Conservation (phyloP, 2,888 invertebrate genomes). For the Strigamia crassipes region DNA sequence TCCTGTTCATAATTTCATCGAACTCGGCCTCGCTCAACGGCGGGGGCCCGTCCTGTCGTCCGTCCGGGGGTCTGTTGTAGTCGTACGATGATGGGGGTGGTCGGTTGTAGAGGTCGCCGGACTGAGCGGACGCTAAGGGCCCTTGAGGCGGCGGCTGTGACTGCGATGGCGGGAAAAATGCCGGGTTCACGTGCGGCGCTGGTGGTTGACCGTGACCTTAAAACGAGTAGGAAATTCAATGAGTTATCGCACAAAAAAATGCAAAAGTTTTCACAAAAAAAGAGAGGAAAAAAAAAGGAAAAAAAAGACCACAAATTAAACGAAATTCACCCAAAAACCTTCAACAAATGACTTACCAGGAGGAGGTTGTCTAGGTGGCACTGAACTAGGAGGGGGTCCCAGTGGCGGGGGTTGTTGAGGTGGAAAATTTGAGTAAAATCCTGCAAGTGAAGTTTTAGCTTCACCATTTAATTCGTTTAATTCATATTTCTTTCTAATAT, state of each 20-base stretch:
- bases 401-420: slow-evolving; percentile 53
- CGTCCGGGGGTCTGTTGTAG: slow-evolving; percentile 51
- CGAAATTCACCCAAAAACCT: background rate
- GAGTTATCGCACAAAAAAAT: too few relatives aligned
- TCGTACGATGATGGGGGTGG: slow-evolving; percentile 55
- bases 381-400: slow-evolving; percentile 51
- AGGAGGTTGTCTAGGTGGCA: slow-evolving; percentile 52
- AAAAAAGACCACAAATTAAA: background rate
- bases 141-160: slow-evolving; percentile 64
- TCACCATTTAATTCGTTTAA: slow-evolving; percentile 46
- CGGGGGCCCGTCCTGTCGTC: slow-evolving; percentile 49
- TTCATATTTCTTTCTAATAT: background rate
- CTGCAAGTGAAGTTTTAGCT: slow-evolving; percentile 48
- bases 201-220: slow-evolving; percentile 58
- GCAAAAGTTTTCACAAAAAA: too few relatives aligned
- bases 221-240: background rate
- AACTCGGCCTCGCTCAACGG: slow-evolving; percentile 83
- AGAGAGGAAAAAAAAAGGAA: too few relatives aligned
- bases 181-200: slow-evolving; percentile 96
- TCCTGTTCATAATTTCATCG: slow-evolving; percentile 96
- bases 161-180: slow-evolving; percentile 83
- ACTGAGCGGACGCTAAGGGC: slow-evolving; percentile 62
- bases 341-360: slow-evolving; percentile 46
- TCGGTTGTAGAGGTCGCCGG: slow-evolving; percentile 61
- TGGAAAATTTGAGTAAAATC: slow-evolving; percentile 49